Base-by-base conservation (phyloP, 2,888 invertebrate genomes). In the Tachina lurida region DNA sequence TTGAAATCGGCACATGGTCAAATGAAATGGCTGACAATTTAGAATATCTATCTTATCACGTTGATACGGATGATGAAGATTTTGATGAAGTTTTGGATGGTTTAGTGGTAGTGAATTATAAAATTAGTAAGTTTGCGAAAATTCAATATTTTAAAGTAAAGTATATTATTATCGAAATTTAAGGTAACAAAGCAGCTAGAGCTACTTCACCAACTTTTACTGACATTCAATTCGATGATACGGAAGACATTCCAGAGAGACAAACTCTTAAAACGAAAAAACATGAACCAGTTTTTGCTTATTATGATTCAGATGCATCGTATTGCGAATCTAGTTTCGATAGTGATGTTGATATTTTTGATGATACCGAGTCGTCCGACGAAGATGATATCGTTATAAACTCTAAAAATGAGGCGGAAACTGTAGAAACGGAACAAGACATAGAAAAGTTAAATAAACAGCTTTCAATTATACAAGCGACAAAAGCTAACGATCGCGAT, bases 1-100 rank as follows among this genome's bases (percentile, higher is more conserved):
- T 97, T 90, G 97, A 97, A 92, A 97, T 98, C 67, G 98, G 97
- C 10, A 97, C 96, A 0, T 98, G 98, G 98, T 96, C 96, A 0
- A 98, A 97, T 91, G 97, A 97, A 74, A 97, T 97, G 97, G 97
- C 97, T 0, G 93, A 94, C 0, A 93, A 94, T 0, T 74, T 86
- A 10, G 76, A 76, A 12, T 10, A 77, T 82, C 43, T 47, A 60
- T 31, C 39, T 47, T 88, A 87, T 31, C 88, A 89, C 15, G 87
- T 43, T 0, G 89, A 90, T 22, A 77, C 81, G 12, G 89, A 89
- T 60, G 90, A 90, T 63, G 94, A 94, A 1, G 93, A 93, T 56
- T 94, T 94, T 63, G 94, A 93, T 49, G 92, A 83, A 62, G 19
- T 83, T 12, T 54, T 86, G 15, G 71, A 86, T 52, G 78, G 47